Evolutionary conservation across 2,797 vertebrate genomes (phyloP).

Genomic region (Thaleichthys pacificus): DNA sequence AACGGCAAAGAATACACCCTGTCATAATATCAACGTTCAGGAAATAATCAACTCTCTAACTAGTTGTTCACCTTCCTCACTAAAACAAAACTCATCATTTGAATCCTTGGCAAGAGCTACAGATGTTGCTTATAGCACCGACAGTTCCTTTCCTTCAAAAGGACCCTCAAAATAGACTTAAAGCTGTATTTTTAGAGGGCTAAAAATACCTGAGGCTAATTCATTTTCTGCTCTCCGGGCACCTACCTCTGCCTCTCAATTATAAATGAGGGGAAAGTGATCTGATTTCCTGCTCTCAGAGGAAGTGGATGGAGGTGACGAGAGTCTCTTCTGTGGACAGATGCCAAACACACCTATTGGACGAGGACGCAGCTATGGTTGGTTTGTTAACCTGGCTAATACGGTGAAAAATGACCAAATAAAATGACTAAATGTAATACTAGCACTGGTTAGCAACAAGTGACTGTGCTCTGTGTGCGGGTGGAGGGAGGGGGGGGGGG

Average conservation of each 20-base stretch:
- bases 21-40: neutral
- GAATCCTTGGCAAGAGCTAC: slow-evolving; percentile 14
- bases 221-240: slow-evolving; percentile 74
- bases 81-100: neutral
- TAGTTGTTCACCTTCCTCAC: slow-evolving; percentile 33
- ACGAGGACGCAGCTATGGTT: neutral
- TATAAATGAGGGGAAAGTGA: slow-evolving; percentile 78
- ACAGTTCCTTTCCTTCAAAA: slow-evolving; percentile 51
- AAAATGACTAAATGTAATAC: too few species aligned
- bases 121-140: slow-evolving; percentile 43
- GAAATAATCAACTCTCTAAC: neutral
- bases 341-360: neutral
- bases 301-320: slow-evolving; percentile 57
- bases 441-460: slow-evolving; percentile 24
- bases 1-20: neutral
- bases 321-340: slow-evolving; percentile 5
- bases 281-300: slow-evolving; percentile 66
- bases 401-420: too few species aligned
- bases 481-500: neutral
- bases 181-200: slow-evolving; percentile 75
- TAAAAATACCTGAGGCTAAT: slow-evolving; percentile 78
- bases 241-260: slow-evolving; percentile 74
- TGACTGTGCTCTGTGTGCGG: slow-evolving; percentile 14
- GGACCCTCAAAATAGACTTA: slow-evolving; percentile 66
- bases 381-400: neutral